Base-by-base conservation (phyloP, 2,113 vertebrate genomes). In the Ceyx cyanopectus region DNA sequence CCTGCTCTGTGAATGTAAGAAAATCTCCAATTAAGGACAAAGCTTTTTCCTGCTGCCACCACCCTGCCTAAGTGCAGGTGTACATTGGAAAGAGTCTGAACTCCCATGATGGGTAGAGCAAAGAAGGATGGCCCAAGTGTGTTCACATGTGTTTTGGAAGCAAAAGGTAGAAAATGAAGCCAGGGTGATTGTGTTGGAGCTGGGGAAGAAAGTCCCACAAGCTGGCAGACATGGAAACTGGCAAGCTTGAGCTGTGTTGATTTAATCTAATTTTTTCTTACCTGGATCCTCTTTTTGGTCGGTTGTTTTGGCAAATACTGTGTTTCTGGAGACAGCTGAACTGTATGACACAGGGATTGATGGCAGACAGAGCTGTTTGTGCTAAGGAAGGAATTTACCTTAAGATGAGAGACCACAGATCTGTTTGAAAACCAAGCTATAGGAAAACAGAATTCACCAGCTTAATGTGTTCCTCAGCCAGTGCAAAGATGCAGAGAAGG, bases 11-110 rank as follows among this genome's bases (percentile, higher is more conserved):
- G 4, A 85, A 34, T 53, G 10, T 22, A 63, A 63, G 14, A 78
- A 65, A 72, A 57, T 23, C 0, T 24, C 40, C 67, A 17, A 24
- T 30, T 41, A 41, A 81, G 12, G 58, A 14, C 37, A 81, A 26
- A 67, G 7, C 4, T n/a, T 9, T 67, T 78, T 62, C 5, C 27
- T 93, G 43, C 7, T 76, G 7, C 53, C 87, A 26, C 48, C 16
- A 5, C 37, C 6, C 13, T 60, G 11, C 0, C 0, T 61, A 53
- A 56, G 50, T 34, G 37, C 26, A 54, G 27, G 18, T 12, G 10
- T 1, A 17, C 3, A 13, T n/a, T 29, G 66, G 41, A 81, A 56
- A 56, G 5, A 24, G 14, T 32, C 60, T 60, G 34, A 51, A 30
- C 12, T 57, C 10, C 12, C 30, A 17, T 0, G 3, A 7, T 4